Percentiles rank a stretch among this genome's conserved stretches.
Evolutionary conservation across 2,888 invertebrate species (phyloP).

Genomic region (Gnatocerus cornutus): DNA sequence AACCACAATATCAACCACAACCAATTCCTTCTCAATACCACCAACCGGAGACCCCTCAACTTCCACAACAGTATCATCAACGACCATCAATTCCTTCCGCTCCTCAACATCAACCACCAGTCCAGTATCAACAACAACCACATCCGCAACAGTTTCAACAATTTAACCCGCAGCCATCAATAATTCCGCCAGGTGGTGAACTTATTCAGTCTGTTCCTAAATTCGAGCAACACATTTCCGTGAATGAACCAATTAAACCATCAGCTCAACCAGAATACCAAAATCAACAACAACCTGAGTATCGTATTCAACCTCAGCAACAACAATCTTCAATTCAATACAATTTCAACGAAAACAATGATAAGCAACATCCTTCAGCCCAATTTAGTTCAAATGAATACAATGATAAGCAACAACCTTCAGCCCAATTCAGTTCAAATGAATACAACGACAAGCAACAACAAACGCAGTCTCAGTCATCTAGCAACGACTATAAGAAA

Average conservation of each 20-base stretch:
- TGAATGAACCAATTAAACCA: slow-evolving; percentile 66
- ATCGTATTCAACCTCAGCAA: slow-evolving; percentile 39
- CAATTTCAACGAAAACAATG: slow-evolving; percentile 5
- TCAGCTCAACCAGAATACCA: slow-evolving; percentile 41
- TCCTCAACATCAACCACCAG: slow-evolving; percentile 58
- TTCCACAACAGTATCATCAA: slow-evolving; percentile 53
- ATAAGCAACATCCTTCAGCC: slow-evolving; percentile 48
- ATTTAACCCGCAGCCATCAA: slow-evolving; percentile 57
- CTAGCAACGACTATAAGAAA: slow-evolving; percentile 70
- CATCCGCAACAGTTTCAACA: slow-evolving; percentile 52
- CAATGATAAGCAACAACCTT: slow-evolving; percentile 51
- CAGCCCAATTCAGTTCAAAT: slow-evolving; percentile 45
- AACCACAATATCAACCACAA: slow-evolving; percentile 54
- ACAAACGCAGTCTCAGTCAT: slow-evolving; percentile 64
- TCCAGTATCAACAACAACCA: slow-evolving; percentile 59
- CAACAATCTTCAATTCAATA: slow-evolving; percentile 42
- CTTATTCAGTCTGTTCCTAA: slow-evolving; percentile 85
- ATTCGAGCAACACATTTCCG: slow-evolving; percentile 84
- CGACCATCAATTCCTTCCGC: slow-evolving; percentile 51
- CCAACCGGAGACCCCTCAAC: slow-evolving; percentile 47
- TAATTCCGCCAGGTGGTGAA: slow-evolving; percentile 81
- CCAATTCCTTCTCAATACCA: slow-evolving; percentile 54
- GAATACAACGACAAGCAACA: slow-evolving; percentile 6
- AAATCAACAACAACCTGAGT: slow-evolving; percentile 25
- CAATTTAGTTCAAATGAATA: too few species aligned